These are phyloP conservation scores for Tympanuchus pallidicinctus DNA, from an alignment of 2,113 vertebrate species.

Conservation along the genomic window DNA sequence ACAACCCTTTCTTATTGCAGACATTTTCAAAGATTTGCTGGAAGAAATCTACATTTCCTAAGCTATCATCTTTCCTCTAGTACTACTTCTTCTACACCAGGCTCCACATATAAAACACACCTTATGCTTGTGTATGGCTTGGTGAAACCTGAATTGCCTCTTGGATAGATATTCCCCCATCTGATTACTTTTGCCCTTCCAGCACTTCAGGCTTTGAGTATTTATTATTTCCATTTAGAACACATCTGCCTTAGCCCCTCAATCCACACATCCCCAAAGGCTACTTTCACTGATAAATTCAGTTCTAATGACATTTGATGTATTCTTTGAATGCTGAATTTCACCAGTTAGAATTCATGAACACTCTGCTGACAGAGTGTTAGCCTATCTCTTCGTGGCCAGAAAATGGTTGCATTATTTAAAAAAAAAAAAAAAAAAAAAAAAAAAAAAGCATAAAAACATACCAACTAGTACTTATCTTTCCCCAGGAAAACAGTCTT, in stretches of 20 bases:
- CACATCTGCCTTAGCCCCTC: not conserved
- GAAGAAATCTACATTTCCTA: not conserved
- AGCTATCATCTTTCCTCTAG: not conserved
- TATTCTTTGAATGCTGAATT: not conserved
- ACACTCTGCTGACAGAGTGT: not conserved
- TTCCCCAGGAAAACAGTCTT: not conserved
- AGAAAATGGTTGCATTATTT: not conserved
- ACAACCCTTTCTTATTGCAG: accelerated
- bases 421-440: not conserved
- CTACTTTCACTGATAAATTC: not conserved
- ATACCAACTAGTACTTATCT: not conserved
- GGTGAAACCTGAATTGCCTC: not conserved
- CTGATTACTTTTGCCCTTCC: not conserved
- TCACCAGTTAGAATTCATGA: not conserved
- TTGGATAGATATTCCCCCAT: not conserved
- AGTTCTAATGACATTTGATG: not conserved
- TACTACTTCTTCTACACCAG: not conserved
- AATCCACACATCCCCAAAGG: not conserved
- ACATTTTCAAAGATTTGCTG: not conserved
- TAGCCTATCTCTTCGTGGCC: not conserved
- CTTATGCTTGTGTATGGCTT: not conserved
- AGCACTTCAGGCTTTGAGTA: no score
- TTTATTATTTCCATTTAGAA: not conserved
- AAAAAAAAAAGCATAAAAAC: not conserved
- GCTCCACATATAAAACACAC: not conserved